Evolutionary conservation across 2,797 vertebrate species (phyloP), one percentile per base, ranked within the genome.

Genomic region (Gallinago solitaria): DNA sequence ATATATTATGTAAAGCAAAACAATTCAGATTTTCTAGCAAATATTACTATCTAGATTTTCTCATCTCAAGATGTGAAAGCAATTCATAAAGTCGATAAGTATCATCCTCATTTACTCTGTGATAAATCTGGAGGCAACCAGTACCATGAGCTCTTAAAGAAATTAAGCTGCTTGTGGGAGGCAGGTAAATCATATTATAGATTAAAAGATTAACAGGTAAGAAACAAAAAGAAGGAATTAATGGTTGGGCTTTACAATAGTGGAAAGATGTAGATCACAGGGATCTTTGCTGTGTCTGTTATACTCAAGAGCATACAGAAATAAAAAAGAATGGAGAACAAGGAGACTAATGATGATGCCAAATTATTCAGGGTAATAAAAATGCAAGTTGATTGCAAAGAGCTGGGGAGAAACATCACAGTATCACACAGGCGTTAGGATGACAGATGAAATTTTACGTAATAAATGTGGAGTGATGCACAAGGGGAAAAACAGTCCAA

Each of bases 41-140:
- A 90, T 89, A 83, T 59, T 93, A 73, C 59, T 87, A 87, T 41
- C 81, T 92, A 87, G 4, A 14, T 71, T 94, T 94, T 93, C 57
- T 93, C n/a, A 86, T 75, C 43, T 83, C 30, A 60, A 91, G 59
- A 69, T 73, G 20, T 45, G 57, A 88, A 91, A 84, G 27, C 54
- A 71, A 75, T 87, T 87, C 91, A 54, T 85, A 54, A 90, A 91
- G 53, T 25, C 84, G 89, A 17, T 92, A 92, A 91, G 30, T 47
- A 86, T 64, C 71, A 70, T 61, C n/a, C 33, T 90, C 20, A 13
- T 85, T 92, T 70, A 75, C 5, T 54, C 30, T n/a, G 39, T 83
- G 93, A 91, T 85, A 91, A 89, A 91, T 91, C 60, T 57, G 28
- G 9, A 35, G 45, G 48, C 45, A 95, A 48, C n/a, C 0, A 0